Evolutionary conservation across 2,113 vertebrate species (phyloP).

Genomic region (Tyto alba): DNA sequence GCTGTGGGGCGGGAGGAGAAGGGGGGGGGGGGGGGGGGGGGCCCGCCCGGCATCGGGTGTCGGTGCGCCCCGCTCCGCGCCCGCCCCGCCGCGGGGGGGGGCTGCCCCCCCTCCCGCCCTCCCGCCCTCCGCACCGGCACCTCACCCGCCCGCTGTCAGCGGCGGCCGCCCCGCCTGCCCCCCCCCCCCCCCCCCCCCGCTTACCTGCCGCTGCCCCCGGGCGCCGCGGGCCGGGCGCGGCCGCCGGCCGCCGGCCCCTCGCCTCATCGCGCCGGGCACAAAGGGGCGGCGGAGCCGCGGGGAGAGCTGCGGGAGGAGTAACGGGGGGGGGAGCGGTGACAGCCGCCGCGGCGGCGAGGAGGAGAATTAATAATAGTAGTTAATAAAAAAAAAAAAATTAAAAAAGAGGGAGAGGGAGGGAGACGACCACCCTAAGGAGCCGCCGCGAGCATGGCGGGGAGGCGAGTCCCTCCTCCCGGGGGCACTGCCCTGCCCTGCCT

Average conservation of each 20-base stretch:
- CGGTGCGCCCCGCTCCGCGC: neutral
- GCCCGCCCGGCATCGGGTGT: neutral
- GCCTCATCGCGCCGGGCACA: neutral
- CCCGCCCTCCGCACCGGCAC: neutral
- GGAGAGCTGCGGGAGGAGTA: neutral
- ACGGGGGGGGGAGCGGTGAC: neutral
- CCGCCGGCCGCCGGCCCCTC: neutral
- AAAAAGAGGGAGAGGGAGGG: neutral
- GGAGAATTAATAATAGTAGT: neutral
- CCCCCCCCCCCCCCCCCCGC: neutral
- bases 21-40: too few species aligned
- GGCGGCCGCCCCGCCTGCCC: neutral
- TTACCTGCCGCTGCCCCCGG: neutral
- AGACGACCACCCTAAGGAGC: neutral
- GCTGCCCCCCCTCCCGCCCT: too few species aligned
- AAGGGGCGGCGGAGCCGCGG: neutral
- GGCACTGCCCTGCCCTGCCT: neutral
- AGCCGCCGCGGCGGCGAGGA: neutral
- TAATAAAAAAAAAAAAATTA: neutral
- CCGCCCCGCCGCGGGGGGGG: neutral
- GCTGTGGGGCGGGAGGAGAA: neutral
- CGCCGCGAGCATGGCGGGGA: neutral
- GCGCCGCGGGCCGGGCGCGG: neutral
- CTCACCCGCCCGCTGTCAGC: neutral
- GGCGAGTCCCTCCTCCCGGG: neutral